Conservation (phyloP, 2,113 vertebrate genomes). For the Sphyrna mokarran region DNA sequence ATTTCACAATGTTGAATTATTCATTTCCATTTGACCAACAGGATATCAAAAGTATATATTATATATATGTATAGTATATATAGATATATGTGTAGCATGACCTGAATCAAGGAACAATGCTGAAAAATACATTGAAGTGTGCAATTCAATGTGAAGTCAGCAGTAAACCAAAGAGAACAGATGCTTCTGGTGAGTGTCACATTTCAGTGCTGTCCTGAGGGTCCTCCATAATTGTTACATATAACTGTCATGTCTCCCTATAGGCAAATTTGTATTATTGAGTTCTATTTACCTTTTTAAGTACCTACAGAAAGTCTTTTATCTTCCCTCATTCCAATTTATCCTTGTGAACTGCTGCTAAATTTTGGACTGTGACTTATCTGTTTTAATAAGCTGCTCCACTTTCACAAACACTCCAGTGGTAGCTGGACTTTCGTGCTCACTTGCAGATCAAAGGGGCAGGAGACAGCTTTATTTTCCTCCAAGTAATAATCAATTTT, state of each 20-base stretch:
- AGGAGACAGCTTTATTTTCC: neutral
- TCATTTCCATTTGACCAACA: neutral
- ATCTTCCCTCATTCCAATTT: neutral
- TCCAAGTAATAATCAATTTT: no score
- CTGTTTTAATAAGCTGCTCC: neutral
- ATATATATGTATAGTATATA: no score
- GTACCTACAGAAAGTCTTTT: neutral
- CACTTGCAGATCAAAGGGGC: neutral
- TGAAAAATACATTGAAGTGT: neutral
- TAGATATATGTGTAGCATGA: neutral
- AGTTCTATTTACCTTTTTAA: neutral
- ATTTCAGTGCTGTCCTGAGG: neutral
- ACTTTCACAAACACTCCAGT: neutral
- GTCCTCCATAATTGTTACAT: neutral
- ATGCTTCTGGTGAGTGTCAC: conserved; percentile 7
- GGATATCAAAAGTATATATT: neutral
- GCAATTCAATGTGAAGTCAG: conserved; percentile 10
- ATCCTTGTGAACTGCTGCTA: neutral
- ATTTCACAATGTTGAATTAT: neutral
- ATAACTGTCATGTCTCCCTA: neutral
- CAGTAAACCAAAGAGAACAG: neutral
- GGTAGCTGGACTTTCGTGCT: neutral
- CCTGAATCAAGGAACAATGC: neutral
- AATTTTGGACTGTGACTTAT: neutral
- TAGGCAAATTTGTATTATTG: neutral